Base-by-base conservation (phyloP, 37 sponge, comb jelly and placozoan species). In the Halisarca cf. caerulea region DNA sequence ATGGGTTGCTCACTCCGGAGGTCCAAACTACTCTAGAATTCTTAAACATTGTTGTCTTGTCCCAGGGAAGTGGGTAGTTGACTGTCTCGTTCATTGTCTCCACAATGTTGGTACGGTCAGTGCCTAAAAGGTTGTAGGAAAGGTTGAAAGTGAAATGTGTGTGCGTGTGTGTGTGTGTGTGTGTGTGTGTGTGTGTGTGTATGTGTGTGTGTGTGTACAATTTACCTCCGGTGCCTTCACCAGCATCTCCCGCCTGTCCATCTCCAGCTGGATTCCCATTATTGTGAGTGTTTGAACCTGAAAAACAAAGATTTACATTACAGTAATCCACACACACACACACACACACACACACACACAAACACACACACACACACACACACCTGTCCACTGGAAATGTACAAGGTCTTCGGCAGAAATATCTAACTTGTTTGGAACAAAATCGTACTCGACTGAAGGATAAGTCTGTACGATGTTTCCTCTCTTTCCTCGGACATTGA, bases 211-310 rank as follows among this genome's bases (percentile, higher is more conserved):
- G 34, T 43, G 25, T 36, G 42, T 2, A 3, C 17, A 21, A 7
- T 80, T 61, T 74, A 94, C 98, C 99, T 83, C 90, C 89, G 43
- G 86, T 92, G 20, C 99, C 99, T 77, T 98, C 99, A 0, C 99
- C 99, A 45, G 99, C 99, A 64, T 98, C 99, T n/a, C 99, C 99
- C 25, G 99, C 88, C 85, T 98, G 99, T 37, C 99, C 99, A 58
- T 98, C 99, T 30, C 99, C 99, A 36, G 89, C 99, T 18, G 95
- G 95, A 57, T 64, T 69, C 0, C 89, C 85, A 81, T 98, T 98
- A 86, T 98, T 98, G 86, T 98, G 99, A 0, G 99, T 96, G 88
- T 98, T 98, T 70, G 99, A 98, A 59, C 99, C 97, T 96, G 66
- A 0, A n/a, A 34, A 35, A 66, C 25, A 80, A n/a, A 36, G 62